phyloP scores from a whole-genome alignment of 2,113 vertebrate genomes.

The Taurulus bubalis region DNA sequence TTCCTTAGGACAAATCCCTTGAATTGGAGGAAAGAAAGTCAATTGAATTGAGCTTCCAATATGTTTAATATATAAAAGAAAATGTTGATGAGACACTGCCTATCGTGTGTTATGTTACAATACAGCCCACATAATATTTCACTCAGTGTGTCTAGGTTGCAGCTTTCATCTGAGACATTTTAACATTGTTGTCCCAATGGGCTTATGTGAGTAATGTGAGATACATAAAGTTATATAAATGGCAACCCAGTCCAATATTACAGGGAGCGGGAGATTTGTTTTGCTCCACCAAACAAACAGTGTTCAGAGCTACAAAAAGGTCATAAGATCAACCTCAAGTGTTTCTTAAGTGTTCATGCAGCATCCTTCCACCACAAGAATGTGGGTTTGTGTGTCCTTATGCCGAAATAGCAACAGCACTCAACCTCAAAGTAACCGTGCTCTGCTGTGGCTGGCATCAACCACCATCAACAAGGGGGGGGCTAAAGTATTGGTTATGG shows the following conservation, averaged over 20 bases:
- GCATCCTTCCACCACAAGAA: background rate
- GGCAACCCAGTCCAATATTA: background rate
- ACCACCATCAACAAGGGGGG: background rate
- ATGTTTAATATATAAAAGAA: background rate
- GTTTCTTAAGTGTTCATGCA: background rate
- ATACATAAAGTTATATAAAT: background rate
- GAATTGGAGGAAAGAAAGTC: background rate
- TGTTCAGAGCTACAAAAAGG: background rate
- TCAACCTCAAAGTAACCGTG: background rate
- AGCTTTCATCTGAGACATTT: constrained; percentile 10
- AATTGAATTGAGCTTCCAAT: background rate
- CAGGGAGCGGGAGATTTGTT: background rate
- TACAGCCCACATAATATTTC: constrained; percentile 10
- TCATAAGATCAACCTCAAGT: background rate
- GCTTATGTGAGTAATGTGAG: constrained; percentile 4
- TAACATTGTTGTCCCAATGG: background rate
- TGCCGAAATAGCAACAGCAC: background rate
- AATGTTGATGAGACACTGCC: background rate
- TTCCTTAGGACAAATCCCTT: background rate
- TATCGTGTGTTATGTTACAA: background rate
- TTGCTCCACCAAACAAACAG: background rate
- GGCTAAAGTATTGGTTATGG: background rate
- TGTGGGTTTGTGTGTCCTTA: background rate
- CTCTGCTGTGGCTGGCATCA: background rate
- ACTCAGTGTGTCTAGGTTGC: background rate